phyloP scores from a whole-genome alignment of 2,888 invertebrate genomes.

The Agonopterix arenella region DNA sequence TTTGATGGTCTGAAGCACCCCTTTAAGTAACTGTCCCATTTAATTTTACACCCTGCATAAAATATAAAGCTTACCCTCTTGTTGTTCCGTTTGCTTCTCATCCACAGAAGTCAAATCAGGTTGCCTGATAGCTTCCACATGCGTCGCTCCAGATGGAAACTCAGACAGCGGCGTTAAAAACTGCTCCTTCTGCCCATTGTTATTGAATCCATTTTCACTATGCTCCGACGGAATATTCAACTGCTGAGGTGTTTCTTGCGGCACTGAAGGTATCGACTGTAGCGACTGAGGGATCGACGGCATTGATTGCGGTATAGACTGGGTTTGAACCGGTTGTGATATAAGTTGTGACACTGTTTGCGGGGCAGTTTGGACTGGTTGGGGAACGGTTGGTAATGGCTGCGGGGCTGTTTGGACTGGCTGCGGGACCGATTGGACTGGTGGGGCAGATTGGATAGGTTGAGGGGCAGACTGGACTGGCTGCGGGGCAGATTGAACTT shows the following conservation, averaged over 20 bases:
- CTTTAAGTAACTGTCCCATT: too few species aligned
- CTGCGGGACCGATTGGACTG: background rate
- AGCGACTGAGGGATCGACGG: slow-evolving; percentile 20
- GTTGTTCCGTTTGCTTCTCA: slow-evolving; percentile 52
- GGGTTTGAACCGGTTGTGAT: slow-evolving; percentile 14
- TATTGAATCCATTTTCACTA: slow-evolving; percentile 39
- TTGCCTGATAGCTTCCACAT: slow-evolving; percentile 43
- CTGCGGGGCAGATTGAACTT: slow-evolving; percentile 14
- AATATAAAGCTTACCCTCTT: slow-evolving; percentile 41
- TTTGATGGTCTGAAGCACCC: too few species aligned
- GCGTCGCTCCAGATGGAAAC: slow-evolving; percentile 47
- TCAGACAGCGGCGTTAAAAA: slow-evolving; percentile 67
- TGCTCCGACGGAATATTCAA: slow-evolving; percentile 41
- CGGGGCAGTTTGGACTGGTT: slow-evolving; percentile 9
- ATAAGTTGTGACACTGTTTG: background rate
- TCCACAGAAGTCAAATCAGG: slow-evolving; percentile 63
- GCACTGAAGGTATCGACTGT: slow-evolving; percentile 8
- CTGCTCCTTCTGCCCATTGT: slow-evolving; percentile 55
- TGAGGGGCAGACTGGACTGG: slow-evolving; percentile 20
- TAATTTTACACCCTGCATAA: too few species aligned
- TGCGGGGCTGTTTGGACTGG: slow-evolving; percentile 9
- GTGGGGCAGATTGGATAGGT: slow-evolving; percentile 10
- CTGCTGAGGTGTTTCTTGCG: slow-evolving; percentile 46
- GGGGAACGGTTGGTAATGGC: background rate
- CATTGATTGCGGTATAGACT: slow-evolving; percentile 14